Conservation (phyloP, 2,888 invertebrate genomes). For the Shargacucullia verbasci region DNA sequence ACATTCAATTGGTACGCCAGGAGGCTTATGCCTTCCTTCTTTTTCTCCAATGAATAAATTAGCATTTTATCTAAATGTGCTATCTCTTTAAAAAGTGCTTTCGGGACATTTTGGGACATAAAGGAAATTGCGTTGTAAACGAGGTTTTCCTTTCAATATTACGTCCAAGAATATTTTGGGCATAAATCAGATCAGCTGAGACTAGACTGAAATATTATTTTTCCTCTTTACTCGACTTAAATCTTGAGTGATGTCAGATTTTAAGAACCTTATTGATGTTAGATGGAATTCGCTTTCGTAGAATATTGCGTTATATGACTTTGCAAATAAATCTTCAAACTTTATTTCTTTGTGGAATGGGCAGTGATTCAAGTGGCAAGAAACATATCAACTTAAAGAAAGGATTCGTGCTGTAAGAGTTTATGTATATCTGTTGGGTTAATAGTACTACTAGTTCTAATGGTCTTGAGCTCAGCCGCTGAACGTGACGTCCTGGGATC, state of each 20-base stretch:
- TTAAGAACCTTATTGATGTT: constrained; percentile 35
- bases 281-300: constrained; percentile 11
- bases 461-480: too few relatives aligned
- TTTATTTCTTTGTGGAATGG: too few relatives aligned
- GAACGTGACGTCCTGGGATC: too few relatives aligned
- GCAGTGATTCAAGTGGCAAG: too few relatives aligned
- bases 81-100: constrained; percentile 85
- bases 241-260: constrained; percentile 42
- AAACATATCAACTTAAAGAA: too few relatives aligned
- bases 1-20: constrained; percentile 81
- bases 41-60: constrained; percentile 86
- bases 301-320: constrained; percentile 6
- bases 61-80: constrained; percentile 84
- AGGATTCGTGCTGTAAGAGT: too few relatives aligned
- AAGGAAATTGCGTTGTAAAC: constrained; percentile 67
- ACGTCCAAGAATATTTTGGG: constrained; percentile 59
- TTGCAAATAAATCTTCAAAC: too few relatives aligned
- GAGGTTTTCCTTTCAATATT: constrained; percentile 55
- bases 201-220: constrained; percentile 29
- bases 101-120: constrained; percentile 65
- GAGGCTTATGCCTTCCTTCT: constrained; percentile 77
- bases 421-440: too few relatives aligned
- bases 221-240: constrained; percentile 31
- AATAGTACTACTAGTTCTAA: too few relatives aligned
- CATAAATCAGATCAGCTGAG: constrained; percentile 49